A percentile compares a stretch with the other conserved stretches of the same genome.
These are phyloP conservation scores for Panthera uncia DNA, from an alignment of 2,113 vertebrate species.

Conservation along the genomic window DNA sequence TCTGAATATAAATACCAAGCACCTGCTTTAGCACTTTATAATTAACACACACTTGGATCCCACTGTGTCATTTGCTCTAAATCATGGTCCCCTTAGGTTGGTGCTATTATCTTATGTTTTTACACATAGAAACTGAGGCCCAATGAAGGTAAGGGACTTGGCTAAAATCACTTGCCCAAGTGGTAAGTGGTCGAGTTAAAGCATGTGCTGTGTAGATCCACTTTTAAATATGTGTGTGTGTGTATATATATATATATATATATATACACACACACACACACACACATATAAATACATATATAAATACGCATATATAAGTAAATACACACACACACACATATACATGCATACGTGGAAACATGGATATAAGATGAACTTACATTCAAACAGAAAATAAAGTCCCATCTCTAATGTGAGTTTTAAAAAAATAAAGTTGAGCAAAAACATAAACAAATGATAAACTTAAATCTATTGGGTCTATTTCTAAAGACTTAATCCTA, in stretches of 20 bases:
- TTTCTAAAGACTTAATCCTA: neutral
- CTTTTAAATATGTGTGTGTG: neutral
- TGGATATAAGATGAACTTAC: neutral
- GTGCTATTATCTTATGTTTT: neutral
- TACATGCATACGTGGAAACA: neutral
- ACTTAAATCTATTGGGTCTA: neutral
- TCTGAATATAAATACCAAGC: conserved; percentile 30
- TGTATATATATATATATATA: neutral
- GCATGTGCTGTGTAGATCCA: neutral
- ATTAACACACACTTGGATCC: neutral
- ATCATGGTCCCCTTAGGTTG: neutral
- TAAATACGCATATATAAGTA: neutral
- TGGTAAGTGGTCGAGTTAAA: neutral
- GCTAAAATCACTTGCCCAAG: neutral
- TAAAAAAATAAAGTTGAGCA: conserved; percentile 14
- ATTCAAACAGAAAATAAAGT: conserved; percentile 39
- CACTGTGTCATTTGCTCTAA: neutral
- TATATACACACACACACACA: neutral
- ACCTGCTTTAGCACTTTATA: neutral
- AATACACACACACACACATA: neutral
- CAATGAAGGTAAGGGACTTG: neutral
- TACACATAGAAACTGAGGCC: neutral
- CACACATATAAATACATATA: neutral
- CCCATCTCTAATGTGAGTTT: neutral
- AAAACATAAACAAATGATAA: neutral